Conservation (phyloP, 2,797 vertebrate species). For the Sebastes iracundus region DNA sequence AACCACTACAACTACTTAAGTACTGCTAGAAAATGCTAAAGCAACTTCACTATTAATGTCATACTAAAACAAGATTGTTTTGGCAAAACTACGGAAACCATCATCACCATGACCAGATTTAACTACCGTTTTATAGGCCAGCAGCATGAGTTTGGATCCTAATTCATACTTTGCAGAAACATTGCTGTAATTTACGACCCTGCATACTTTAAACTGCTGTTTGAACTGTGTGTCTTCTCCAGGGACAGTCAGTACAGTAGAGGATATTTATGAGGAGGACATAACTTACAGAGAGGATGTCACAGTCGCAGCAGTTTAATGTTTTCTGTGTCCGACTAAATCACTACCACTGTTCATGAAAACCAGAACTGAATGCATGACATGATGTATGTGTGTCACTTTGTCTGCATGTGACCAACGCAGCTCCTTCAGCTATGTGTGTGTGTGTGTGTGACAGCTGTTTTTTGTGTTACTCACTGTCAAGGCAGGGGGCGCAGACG, state of each 20-base stretch:
- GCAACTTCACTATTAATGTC: neutral
- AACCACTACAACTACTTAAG: neutral
- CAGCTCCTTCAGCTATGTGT: neutral
- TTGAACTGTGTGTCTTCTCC: neutral
- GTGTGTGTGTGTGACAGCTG: neutral
- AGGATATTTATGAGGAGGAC: neutral
- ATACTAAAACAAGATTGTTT: neutral
- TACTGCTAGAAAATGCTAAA: neutral
- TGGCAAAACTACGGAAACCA: neutral
- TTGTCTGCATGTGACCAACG: neutral
- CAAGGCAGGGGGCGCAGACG: constrained; percentile 88
- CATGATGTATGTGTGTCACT: neutral
- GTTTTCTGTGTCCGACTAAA: neutral
- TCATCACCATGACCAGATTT: neutral
- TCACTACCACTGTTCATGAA: neutral
- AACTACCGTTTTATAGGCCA: neutral
- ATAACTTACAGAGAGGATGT: constrained; percentile 13
- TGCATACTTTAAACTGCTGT: neutral
- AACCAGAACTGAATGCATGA: neutral
- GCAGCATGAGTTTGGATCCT: neutral
- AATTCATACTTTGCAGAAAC: neutral
- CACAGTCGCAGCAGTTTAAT: neutral
- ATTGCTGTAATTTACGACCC: neutral
- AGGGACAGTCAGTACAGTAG: neutral
- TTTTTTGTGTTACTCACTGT: constrained; percentile 89